Evolutionary conservation across 2,113 vertebrate species (phyloP), one percentile per base, ranked within the genome.

Genomic region (Rhegmatorhina hoffmannsi): DNA sequence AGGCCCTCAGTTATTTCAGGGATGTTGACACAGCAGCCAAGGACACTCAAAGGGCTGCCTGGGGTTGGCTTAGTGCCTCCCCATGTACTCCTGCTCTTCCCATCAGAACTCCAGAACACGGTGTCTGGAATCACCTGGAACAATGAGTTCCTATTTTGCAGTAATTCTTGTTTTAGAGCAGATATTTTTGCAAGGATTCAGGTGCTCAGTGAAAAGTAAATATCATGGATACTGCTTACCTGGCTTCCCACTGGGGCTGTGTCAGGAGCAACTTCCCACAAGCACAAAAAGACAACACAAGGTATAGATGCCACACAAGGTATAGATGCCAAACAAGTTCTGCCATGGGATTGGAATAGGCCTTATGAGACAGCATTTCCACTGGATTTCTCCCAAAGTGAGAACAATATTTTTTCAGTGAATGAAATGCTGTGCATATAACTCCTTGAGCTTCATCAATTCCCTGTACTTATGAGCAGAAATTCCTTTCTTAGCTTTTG

Each of bases 171-270:
- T 0, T 80, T 84, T 7, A 56, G 38, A 88, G 79, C 23, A 77
- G 87, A 7, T 74, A 58, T 93, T 94, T 95, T 94, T 84, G 70
- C 50, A 84, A 68, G 89, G 89, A 84, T 95, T 93, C 46, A 19
- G 91, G 55, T 43, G 52, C 75, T 96, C 29, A 69, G 53, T 5
- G 43, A 28, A 87, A 76, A 76, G 80, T 8, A 85, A 96, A 89
- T 76, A 60, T 49, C 73, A 70, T 7, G 4, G 4, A 63, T 25
- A 72, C 83, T 46, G 72, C 92, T 83, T 19, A 5, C 59, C 59
- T 43, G 1, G 11, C 33, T 60, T 53, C 79, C 81, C 59, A 1
- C 76, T 3, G 49, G 60, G 82, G 74, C 73, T 53, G 44, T 13
- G 9, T 13, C 36, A 4, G 7, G 31, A 74, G 55, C 1, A 2